Conservation (phyloP, 2,113 vertebrate genomes). For the Cynoglossus semilaevis region DNA sequence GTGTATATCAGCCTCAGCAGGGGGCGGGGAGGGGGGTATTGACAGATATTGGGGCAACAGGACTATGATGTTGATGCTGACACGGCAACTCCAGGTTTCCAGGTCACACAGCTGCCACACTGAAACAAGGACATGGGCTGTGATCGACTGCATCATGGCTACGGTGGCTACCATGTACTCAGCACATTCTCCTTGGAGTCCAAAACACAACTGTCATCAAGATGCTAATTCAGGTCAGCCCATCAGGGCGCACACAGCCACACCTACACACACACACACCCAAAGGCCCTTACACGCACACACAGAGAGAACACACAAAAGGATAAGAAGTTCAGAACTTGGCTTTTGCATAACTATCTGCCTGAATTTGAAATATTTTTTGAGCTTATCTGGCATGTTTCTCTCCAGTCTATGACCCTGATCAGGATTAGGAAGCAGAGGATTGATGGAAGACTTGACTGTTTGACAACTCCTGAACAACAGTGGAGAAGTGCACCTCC, state of each 20-base stretch:
- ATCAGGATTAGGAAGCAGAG: too few species aligned
- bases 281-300: neutral
- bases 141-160: conserved; percentile 49
- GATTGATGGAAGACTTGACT: too few species aligned
- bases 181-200: conserved; percentile 24
- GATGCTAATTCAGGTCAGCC: conserved; percentile 60
- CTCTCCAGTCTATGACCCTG: too few species aligned
- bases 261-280: neutral
- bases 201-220: conserved; percentile 59
- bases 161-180: conserved; percentile 43
- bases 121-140: conserved; percentile 49
- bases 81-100: conserved; percentile 56
- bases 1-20: conserved; percentile 52
- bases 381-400: too few species aligned
- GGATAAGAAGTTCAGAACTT: too few species aligned
- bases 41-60: conserved; percentile 68
- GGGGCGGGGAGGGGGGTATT: conserved; percentile 34
- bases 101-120: conserved; percentile 54
- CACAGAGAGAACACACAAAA: neutral
- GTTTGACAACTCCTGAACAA: too few species aligned
- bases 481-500: too few species aligned
- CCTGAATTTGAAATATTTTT: too few species aligned
- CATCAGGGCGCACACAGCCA: conserved; percentile 14
- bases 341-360: too few species aligned
- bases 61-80: conserved; percentile 65